Conservation (phyloP, 2,888 invertebrate genomes). For the Macropis europaea region DNA sequence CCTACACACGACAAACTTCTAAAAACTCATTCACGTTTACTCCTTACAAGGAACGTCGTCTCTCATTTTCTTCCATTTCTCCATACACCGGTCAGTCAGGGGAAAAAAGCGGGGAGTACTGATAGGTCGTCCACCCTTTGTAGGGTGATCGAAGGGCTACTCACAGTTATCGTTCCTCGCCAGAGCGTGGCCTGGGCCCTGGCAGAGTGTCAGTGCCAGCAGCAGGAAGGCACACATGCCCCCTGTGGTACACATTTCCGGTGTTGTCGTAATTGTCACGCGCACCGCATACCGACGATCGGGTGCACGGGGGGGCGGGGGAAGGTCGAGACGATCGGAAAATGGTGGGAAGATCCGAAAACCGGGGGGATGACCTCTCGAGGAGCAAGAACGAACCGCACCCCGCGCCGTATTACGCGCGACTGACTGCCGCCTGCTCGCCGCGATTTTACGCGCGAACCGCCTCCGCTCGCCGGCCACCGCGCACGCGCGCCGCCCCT, state of each 20-base stretch:
- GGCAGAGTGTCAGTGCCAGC: slow-evolving; percentile 55
- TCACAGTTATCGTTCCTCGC: slow-evolving; percentile 74
- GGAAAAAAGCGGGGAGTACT: no score
- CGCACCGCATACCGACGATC: slow-evolving; percentile 41
- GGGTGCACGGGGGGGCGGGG: background rate
- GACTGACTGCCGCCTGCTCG: slow-evolving; percentile 54
- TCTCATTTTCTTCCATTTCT: no score
- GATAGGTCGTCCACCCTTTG: no score
- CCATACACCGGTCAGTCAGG: no score
- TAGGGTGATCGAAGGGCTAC: slow-evolving; percentile 37
- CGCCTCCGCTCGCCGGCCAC: slow-evolving; percentile 16
- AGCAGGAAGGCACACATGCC: slow-evolving; percentile 53
- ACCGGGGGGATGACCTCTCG: background rate
- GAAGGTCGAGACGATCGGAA: background rate
- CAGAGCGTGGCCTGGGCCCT: slow-evolving; percentile 35
- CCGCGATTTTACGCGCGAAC: slow-evolving; percentile 64
- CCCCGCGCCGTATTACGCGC: slow-evolving; percentile 60
- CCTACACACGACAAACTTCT: no score
- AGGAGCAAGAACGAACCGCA: slow-evolving; percentile 39
- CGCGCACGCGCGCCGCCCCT: slow-evolving; percentile 45
- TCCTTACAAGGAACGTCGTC: no score
- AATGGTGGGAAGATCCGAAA: background rate
- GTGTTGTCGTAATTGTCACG: slow-evolving; percentile 26
- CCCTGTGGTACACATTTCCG: slow-evolving; percentile 47
- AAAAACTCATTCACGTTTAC: no score